Conservation (phyloP, 1,140 invertebrate species). For the Sarcophaga bullata region DNA sequence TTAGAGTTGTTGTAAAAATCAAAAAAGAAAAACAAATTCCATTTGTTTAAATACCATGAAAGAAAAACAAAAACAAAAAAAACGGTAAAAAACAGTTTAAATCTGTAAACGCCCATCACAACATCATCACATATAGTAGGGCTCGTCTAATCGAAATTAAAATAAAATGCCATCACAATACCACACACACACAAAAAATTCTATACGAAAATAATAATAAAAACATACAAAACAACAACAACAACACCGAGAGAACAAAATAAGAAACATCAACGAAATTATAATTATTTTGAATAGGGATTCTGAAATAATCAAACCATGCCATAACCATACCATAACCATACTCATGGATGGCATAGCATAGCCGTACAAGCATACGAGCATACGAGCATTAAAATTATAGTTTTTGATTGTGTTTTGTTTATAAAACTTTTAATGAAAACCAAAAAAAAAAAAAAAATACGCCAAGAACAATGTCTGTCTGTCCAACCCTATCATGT, state of each 20-base stretch:
- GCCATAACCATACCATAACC: too few species aligned
- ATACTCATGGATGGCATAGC: too few species aligned
- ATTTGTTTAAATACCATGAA: constrained; percentile 13
- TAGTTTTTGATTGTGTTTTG: too few species aligned
- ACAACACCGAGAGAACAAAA: background rate
- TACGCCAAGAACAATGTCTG: background rate
- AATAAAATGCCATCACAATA: background rate
- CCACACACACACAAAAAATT: background rate
- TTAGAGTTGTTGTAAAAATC: background rate
- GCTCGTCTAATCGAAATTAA: constrained; percentile 9
- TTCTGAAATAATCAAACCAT: background rate
- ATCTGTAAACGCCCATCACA: constrained; percentile 23
- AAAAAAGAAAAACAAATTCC: background rate
- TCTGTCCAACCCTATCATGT: background rate
- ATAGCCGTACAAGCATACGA: too few species aligned
- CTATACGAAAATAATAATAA: background rate
- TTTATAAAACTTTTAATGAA: background rate
- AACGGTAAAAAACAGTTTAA: constrained; percentile 4
- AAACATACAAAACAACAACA: background rate
- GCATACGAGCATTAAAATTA: too few species aligned
- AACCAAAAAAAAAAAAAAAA: background rate
- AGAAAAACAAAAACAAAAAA: background rate
- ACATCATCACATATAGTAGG: background rate
- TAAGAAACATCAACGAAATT: background rate
- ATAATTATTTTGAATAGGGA: constrained; percentile 2